phyloP scores from a whole-genome alignment of 1,140 invertebrate species.

The Acromyrmex heyeri region DNA sequence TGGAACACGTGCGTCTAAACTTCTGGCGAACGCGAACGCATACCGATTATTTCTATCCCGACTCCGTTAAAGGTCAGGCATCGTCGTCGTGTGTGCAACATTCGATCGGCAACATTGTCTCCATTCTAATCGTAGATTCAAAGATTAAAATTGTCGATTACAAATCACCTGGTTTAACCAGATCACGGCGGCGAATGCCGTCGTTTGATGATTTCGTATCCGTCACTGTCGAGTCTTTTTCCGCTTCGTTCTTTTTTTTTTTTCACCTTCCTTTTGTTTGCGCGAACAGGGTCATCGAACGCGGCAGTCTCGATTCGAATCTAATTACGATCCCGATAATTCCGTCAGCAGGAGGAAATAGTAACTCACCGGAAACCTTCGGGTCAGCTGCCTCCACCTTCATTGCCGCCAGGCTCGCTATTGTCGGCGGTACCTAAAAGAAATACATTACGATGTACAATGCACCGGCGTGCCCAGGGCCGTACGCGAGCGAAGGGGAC shows the following conservation, averaged over 20 bases:
- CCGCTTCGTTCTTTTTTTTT: slow-evolving; percentile 26
- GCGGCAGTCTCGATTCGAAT: slow-evolving; percentile 77
- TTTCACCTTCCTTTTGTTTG: slow-evolving; percentile 40
- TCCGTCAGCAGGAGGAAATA: slow-evolving; percentile 81
- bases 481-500: slow-evolving; percentile 62
- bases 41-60: slow-evolving; percentile 60
- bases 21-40: slow-evolving; percentile 44
- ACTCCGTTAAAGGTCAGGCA: slow-evolving; percentile 46
- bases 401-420: slow-evolving; percentile 85
- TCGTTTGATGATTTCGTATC: slow-evolving; percentile 24
- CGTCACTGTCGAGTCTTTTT: slow-evolving; percentile 20
- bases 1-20: slow-evolving; percentile 18
- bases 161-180: slow-evolving; percentile 55
- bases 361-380: slow-evolving; percentile 86
- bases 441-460: slow-evolving; percentile 81
- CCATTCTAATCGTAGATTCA: slow-evolving; percentile 43
- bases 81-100: slow-evolving; percentile 15
- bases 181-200: slow-evolving; percentile 32
- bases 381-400: slow-evolving; percentile 85
- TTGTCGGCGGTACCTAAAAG: slow-evolving; percentile 84
- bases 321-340: slow-evolving; percentile 80
- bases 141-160: slow-evolving; percentile 39
- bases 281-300: slow-evolving; percentile 75
- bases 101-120: slow-evolving; percentile 51
- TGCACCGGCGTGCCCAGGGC: slow-evolving; percentile 75